phyloP scores from a whole-genome alignment of 2,888 invertebrate species.

The Lutraria lutraria region DNA sequence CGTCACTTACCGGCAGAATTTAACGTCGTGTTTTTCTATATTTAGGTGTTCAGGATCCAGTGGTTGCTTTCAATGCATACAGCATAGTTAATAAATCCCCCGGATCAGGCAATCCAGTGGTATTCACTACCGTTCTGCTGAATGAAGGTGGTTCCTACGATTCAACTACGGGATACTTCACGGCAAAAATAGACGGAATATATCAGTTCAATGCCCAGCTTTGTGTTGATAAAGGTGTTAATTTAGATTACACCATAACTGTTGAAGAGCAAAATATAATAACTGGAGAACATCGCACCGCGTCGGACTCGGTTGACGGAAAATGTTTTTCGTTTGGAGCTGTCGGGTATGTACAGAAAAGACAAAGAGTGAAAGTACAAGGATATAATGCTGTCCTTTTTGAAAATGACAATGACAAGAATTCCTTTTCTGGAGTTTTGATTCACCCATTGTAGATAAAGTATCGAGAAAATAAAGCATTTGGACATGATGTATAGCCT shows the following conservation, averaged over 20 bases:
- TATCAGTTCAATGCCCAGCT: slow-evolving; percentile 14
- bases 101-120: background rate
- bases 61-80: slow-evolving; percentile 7
- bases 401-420: background rate
- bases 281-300: background rate
- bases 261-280: background rate
- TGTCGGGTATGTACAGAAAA: background rate
- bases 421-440: slow-evolving; percentile 3
- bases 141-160: background rate
- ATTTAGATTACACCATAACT: background rate
- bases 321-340: background rate
- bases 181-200: too few relatives aligned
- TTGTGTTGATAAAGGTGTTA: background rate
- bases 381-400: background rate
- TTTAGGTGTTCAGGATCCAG: too few relatives aligned
- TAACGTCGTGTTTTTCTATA: too few relatives aligned
- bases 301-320: background rate
- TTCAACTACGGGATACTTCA: too few relatives aligned
- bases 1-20: too few relatives aligned
- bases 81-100: background rate
- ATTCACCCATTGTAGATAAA: background rate
- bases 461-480: too few relatives aligned
- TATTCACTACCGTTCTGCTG: background rate
- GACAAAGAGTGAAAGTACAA: background rate
- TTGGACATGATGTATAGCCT: too few relatives aligned